Percentiles rank a stretch among this genome's conserved stretches.
Evolutionary conservation across 2,113 vertebrate species (phyloP).

Genomic region (Pachyramphus minor): DNA sequence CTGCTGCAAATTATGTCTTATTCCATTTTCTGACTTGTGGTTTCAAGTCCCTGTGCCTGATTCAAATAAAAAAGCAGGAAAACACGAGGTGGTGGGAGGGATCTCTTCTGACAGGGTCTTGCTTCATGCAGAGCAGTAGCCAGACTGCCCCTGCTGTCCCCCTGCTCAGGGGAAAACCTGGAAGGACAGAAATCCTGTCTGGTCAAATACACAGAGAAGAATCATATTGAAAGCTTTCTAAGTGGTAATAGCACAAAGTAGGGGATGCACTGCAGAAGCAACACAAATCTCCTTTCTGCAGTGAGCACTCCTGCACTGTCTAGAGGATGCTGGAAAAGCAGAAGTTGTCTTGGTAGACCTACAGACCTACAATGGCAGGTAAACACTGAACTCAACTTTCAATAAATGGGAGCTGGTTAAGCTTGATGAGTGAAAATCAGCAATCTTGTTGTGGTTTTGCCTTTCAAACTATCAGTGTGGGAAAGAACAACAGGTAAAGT

Average conservation of each 20-base stretch:
- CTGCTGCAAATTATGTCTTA: neutral
- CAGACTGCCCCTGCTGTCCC: neutral
- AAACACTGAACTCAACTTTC: neutral
- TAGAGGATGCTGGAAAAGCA: neutral
- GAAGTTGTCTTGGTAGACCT: neutral
- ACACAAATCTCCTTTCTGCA: neutral
- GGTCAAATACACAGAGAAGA: neutral
- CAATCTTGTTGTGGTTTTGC: neutral
- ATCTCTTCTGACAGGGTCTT: neutral
- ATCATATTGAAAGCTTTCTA: neutral
- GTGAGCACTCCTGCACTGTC: neutral
- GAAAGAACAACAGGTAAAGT: neutral
- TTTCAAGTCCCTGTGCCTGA: neutral
- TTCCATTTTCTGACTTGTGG: neutral
- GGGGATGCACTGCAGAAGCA: neutral
- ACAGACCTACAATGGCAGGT: neutral
- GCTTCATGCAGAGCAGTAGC: too few relatives aligned
- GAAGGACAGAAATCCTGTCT: neutral
- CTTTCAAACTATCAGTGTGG: neutral
- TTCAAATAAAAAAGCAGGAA: neutral
- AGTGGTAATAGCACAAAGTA: neutral
- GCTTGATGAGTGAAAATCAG: neutral
- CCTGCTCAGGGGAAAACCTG: neutral
- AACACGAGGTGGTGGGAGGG: fast-evolving
- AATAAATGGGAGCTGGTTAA: neutral